These are phyloP conservation scores for Balearica regulorum DNA, from an alignment of 2,797 vertebrate species.

Conservation along the genomic window DNA sequence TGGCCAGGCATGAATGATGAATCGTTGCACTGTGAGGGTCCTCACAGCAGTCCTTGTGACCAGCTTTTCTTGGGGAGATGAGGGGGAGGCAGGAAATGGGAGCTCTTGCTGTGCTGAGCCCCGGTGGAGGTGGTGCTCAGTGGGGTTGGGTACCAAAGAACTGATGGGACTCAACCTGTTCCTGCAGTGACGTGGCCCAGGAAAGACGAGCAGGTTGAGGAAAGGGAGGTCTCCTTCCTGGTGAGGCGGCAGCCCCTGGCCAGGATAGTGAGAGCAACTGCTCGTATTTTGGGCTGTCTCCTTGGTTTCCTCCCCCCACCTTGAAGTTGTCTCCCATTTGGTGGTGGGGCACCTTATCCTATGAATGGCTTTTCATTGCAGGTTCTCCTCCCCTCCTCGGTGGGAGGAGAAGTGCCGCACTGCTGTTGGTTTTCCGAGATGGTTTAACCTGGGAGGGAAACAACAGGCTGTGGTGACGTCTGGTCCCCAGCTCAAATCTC, in stretches of 20 bases:
- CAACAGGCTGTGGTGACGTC: rapidly evolving
- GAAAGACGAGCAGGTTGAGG: background rate
- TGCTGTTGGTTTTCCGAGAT: background rate
- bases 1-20: background rate
- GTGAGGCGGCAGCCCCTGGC: background rate
- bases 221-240: background rate
- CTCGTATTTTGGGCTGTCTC: rapidly evolving
- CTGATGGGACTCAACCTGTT: background rate
- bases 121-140: background rate
- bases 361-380: background rate
- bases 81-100: background rate
- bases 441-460: background rate
- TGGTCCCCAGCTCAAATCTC: background rate
- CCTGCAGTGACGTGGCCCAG: background rate
- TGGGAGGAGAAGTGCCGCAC: background rate
- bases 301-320: background rate
- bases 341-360: background rate
- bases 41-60: background rate
- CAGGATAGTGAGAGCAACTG: rapidly evolving
- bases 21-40: background rate
- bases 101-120: background rate
- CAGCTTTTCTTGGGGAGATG: rapidly evolving
- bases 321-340: background rate
- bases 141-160: background rate
- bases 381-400: background rate